Evolutionary conservation across 1,140 invertebrate species (phyloP), one percentile per base, ranked within the genome.

Genomic region (Adelges cooleyi): DNA sequence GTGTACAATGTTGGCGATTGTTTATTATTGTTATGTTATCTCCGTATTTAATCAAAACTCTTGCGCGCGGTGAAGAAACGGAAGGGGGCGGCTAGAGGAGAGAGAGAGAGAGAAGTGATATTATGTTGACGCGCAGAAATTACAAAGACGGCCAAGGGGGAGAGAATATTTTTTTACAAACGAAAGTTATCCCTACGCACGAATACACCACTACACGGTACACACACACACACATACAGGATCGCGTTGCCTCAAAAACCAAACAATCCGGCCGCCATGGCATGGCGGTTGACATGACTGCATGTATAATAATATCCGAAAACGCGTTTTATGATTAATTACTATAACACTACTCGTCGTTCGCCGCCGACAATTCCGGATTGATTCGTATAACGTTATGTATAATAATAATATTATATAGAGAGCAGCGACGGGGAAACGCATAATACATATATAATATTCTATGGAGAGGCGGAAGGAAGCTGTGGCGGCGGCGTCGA

Each of bases 351-450:
- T n/a, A n/a, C n/a, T n/a, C n/a, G n/a, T 62, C 42, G 56, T 62
- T n/a, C 23, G 56, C 56, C 6, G 56, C 40, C 56, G 42, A 48
- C 42, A 48, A 62, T 62, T 33, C 25, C 27, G 56, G 40, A 62
- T 62, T 62, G 56, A 62, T 62, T 62, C 42, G 56, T 62, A 48
- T 48, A 33, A n/a, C n/a, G n/a, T n/a, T n/a, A n/a, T n/a, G n/a
- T n/a, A n/a, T n/a, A n/a, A n/a, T n/a, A n/a, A n/a, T n/a, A n/a
- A n/a, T n/a, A n/a, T n/a, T n/a, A n/a, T n/a, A n/a, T n/a, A n/a
- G n/a, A n/a, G n/a, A n/a, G n/a, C n/a, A n/a, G n/a, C n/a, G n/a
- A n/a, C n/a, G n/a, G n/a, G n/a, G n/a, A n/a, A n/a, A n/a, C n/a
- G n/a, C n/a, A n/a, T n/a, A n/a, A n/a, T n/a, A n/a, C n/a, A n/a